Evolutionary conservation across 2,888 invertebrate species (phyloP), one percentile per base, ranked within the genome.

Genomic region (Julus scanicus): DNA sequence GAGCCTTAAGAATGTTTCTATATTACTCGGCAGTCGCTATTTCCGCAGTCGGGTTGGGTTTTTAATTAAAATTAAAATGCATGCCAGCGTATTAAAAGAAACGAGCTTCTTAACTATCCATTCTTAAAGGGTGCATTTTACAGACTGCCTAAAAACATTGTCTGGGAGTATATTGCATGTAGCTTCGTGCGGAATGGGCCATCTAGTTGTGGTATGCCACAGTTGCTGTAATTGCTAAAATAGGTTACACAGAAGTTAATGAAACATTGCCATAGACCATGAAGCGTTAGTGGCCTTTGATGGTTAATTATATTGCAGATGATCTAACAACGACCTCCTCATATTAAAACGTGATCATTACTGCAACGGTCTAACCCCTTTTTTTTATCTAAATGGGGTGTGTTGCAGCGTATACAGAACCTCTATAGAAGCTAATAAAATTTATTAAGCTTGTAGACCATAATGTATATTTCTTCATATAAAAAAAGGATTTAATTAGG

Each of bases 41-140:
- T 48, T 48, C 48, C 48, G 48, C 48, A 48, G n/a, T 29, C 20
- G 71, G 29, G 71, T 29, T 71, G 71, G 71, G n/a, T 9, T 71
- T 71, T 71, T 71, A 71, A 71, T 71, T 71, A 71, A 71, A 71
- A 71, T 71, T 71, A 71, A 71, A 71, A 71, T 71, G 29, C 71
- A 29, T n/a, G 71, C 20, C 20, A 71, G 71, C 71, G 71, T 29
- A 71, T 29, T 71, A 71, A 71, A 5, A 29, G 71, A n/a, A n/a
- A 1, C 71, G 9, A 29, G 71, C 71, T 0, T 71, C 8, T 29
- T 2, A 71, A 71, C 71, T 71, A n/a, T 6, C 29, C 71, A 11
- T 71, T 6, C 29, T 71, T 71, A 29, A 71, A 63, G 71, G 11
- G 29, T 1, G 71, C n/a, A 17, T 71, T 9, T 9, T 29, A 71